A percentile compares a stretch with the other conserved stretches of the same genome.
Evolutionary conservation across 1,140 invertebrate genomes (phyloP).

Genomic region (Euwallacea similis): DNA sequence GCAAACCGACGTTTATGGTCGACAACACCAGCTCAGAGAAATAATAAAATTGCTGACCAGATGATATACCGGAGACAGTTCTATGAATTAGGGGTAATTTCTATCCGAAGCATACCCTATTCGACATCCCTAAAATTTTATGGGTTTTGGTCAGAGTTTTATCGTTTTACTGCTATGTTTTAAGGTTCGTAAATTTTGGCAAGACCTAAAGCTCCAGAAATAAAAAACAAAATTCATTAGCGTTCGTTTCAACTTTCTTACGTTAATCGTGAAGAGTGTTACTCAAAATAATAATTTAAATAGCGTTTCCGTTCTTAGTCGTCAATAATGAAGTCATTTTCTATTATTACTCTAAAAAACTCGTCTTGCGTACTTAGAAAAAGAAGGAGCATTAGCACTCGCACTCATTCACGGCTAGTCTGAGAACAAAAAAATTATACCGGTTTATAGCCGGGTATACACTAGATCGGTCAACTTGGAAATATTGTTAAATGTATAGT

Average conservation of each 20-base stretch:
- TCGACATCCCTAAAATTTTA: conserved; percentile 8
- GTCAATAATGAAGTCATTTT: background rate
- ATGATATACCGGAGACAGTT: conserved; percentile 28
- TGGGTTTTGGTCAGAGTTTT: conserved; percentile 6
- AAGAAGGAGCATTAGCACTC: background rate
- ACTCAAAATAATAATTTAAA: background rate
- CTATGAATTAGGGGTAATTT: conserved; percentile 29
- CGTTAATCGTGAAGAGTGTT: background rate
- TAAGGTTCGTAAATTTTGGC: background rate
- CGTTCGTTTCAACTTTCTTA: background rate
- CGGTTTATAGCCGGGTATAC: background rate
- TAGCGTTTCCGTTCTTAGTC: background rate
- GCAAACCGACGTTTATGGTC: conserved; percentile 27
- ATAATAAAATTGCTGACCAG: conserved; percentile 29
- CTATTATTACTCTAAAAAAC: conserved; percentile 3
- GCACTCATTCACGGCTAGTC: background rate
- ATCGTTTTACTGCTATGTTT: background rate
- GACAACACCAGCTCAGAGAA: conserved; percentile 14
- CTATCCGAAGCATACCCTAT: conserved; percentile 23
- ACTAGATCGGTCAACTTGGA: background rate
- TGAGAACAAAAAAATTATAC: background rate
- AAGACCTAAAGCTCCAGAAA: background rate
- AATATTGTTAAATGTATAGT: background rate
- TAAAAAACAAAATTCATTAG: too few species aligned
- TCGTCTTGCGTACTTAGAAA: background rate